A percentile compares a stretch with the other conserved stretches of the same genome.
These are phyloP conservation scores for Campopleginae sp. DNA, from an alignment of 2,888 invertebrate species.

Conservation along the genomic window DNA sequence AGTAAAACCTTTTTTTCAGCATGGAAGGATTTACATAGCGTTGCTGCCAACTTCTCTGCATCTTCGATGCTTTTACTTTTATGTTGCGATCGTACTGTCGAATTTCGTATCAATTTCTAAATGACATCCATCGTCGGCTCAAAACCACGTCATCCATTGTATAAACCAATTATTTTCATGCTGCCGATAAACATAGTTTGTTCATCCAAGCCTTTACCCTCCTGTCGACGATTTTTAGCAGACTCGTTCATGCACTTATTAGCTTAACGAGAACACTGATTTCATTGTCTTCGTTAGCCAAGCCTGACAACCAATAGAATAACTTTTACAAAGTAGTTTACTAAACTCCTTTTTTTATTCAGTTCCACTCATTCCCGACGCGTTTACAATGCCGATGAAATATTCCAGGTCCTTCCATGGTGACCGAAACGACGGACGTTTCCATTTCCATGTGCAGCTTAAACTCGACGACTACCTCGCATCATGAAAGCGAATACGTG, in stretches of 20 bases:
- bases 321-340: conserved; percentile 15
- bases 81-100: not conserved
- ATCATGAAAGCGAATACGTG: conserved; percentile 85
- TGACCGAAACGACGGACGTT: conserved; percentile 85
- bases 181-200: not conserved
- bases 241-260: conserved; percentile 6
- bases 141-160: not conserved
- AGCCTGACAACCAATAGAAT: not conserved
- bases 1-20: conserved; percentile 13
- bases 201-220: not conserved
- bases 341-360: not conserved
- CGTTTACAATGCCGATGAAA: conserved; percentile 73
- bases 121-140: not conserved
- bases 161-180: not conserved
- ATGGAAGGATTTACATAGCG: not conserved
- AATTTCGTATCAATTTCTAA: not conserved
- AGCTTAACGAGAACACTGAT: conserved; percentile 1
- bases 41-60: not conserved
- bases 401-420: conserved; percentile 84
- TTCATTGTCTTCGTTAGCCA: not conserved
- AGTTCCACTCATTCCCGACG: not conserved
- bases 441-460: conserved; percentile 85
- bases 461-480: conserved; percentile 83
- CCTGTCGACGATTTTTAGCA: not conserved
- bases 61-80: not conserved